Evolutionary conservation across 2,113 vertebrate species (phyloP), one percentile per base, ranked within the genome.

Genomic region (Stegastes partitus): DNA sequence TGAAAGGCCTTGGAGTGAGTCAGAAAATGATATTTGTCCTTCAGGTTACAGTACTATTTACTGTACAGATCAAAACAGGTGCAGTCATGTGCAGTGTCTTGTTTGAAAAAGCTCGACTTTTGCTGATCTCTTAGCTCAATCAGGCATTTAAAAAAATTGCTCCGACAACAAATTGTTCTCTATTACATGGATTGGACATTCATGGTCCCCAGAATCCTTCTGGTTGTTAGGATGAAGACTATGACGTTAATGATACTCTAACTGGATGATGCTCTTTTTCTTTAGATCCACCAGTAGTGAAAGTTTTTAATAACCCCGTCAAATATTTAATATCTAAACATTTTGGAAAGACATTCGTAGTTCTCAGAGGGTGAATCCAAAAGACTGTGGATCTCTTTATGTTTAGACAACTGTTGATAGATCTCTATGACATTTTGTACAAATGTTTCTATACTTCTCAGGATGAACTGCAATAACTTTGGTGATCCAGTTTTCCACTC

Each of bases 1-100:
- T 23, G 31, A 51, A 54, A 68, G 53, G 21, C 61, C 39, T 67
- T 68, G 44, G 53, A 54, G 34, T 58, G 47, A 39, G 25, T 49
- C 14, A 51, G 50, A 51, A 68, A 69, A 69, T 42, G 57, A 11
- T 57, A 42, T 42, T 42, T 42, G 14, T 42, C 39, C 39, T 63
- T 67, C 21, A 57, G 22, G 16, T 31, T 63, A 18, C 31, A 72
- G 55, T 49, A 42, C 39, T 2, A 42, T 15, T 42, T 42, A 42
- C 31, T 34, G 31, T 42, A 3, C 8, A 14, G 39, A 12, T 42
- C 7, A 42, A 42, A 42, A 14, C 39, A 15, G 3, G 4, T 42
- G 12, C 23, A 72, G 55, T 54, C 44, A 34, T 23, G 19, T 34
- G 66, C 25, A 37, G 25, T 45, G 18, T 51, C 3, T 21, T 22